phyloP scores from a whole-genome alignment of 1,140 invertebrate species.

The Orussus abietinus region DNA sequence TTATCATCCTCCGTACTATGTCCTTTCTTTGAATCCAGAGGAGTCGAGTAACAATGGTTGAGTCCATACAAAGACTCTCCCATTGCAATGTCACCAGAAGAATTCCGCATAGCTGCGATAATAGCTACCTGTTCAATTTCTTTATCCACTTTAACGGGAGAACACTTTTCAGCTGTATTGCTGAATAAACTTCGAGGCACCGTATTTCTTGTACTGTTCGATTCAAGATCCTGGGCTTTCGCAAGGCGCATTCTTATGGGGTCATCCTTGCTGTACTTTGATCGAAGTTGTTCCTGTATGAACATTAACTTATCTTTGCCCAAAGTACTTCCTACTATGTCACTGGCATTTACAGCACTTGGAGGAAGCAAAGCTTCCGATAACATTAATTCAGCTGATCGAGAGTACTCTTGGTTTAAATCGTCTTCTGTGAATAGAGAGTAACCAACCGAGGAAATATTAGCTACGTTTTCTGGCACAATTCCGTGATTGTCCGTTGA shows the following conservation, averaged over 20 bases:
- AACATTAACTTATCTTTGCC: slow-evolving; percentile 32
- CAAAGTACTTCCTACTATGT: slow-evolving; percentile 44
- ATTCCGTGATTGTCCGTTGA: slow-evolving; percentile 4
- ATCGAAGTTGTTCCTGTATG: slow-evolving; percentile 40
- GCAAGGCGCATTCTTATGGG: neutral
- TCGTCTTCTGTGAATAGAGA: too few relatives aligned
- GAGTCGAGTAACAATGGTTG: neutral
- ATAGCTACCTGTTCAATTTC: slow-evolving; percentile 7
- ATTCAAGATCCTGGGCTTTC: slow-evolving; percentile 5
- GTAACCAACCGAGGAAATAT: too few relatives aligned
- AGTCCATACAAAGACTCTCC: neutral
- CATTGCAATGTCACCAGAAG: neutral
- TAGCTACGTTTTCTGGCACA: neutral
- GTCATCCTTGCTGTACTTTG: slow-evolving; percentile 35
- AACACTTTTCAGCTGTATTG: neutral
- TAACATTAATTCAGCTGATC: slow-evolving; percentile 36
- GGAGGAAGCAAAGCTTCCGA: slow-evolving; percentile 37
- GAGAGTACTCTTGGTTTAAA: too few relatives aligned
- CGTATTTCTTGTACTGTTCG: neutral
- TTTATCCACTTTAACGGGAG: slow-evolving; percentile 3
- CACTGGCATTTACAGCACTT: slow-evolving; percentile 28
- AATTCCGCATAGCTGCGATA: slow-evolving; percentile 10
- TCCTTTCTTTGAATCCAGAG: too few relatives aligned
- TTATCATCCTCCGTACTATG: too few relatives aligned
- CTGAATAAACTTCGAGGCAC: neutral